Evolutionary conservation across 2,888 invertebrate genomes (phyloP), one percentile per base, ranked within the genome.

Genomic region (Allacma fusca): DNA sequence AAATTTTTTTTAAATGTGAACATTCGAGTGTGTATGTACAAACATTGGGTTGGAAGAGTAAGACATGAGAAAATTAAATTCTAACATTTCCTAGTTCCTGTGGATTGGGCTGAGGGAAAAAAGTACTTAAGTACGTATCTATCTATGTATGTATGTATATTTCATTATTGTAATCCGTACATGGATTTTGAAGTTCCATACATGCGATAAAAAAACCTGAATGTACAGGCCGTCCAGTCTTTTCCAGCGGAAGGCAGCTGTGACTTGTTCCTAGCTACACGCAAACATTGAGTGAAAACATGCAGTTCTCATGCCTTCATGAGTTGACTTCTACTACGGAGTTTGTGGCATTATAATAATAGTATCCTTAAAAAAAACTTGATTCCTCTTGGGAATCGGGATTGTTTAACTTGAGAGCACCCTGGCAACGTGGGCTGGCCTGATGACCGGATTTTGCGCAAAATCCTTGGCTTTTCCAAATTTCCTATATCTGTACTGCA

Each of bases 331-430:
- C 34, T 34, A 34, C 34, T 34, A 34, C 34, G 5, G 34, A 34
- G 9, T 34, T 7, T 34, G 34, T 34, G 34, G 34, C 9, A 34
- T 34, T 9, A 34, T 7, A 34, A 34, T 34, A 34, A 34, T 34
- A 34, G 34, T 34, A 34, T 7, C 34, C 9, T 34, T 4, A 34
- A 34, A 34, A 50, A 50, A 1, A 12, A 5, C 50, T 50, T 50
- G 2, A 9, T 50, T 16, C 50, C 19, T 16, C n/a, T 50, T 40
- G 40, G 9, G 34, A 34, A 34, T 34, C 9, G 5, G 34, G 34
- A 19, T 62, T 65, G 65, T 65, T 65, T 65, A 65, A 65, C 65
- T 29, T 28, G 26, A 65, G 23, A 65, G 65, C 65, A 26, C 65
- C 65, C 29, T 28, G 65, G 65, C 29, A 65, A 65, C 65, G 65